Base-by-base conservation (phyloP, 2,113 vertebrate species). In the Sinocyclocheilus grahami region DNA sequence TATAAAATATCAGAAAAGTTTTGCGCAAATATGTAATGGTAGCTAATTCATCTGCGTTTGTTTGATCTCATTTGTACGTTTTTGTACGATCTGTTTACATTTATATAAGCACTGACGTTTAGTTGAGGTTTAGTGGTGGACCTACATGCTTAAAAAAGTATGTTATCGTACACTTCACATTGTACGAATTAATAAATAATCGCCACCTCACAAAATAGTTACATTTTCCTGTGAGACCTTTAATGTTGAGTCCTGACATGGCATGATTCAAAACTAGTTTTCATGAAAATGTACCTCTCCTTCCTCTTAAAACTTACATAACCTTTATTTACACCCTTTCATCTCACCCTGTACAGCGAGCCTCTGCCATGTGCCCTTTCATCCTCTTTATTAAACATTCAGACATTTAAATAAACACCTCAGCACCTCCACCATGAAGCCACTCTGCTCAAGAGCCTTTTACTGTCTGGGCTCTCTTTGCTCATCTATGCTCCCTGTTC, bases 351-450 rank as follows among this genome's bases (percentile, higher is more conserved):
- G 53, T 30, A 18, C 71, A 65, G 55, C 20, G 13, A 72, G 24
- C 18, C 46, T 46, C 33, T 84, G 33, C 30, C 82, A 72, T 62
- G 27, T 78, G 42, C 37, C 65, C 51, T 72, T 20, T 72, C 71
- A 84, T 63, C 60, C 30, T 65, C 85, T 78, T 24, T 83, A 85
- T 85, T 53, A 82, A 82, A 82, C 83, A 82, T 85, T 77, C 62
- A 87, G 9, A 65, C 88, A 83, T 42, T 85, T 39, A 89, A 85
- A 85, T 67, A 89, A 87, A 83, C 86, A 85, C 20, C 78, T 62
- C 69, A 69, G 42, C 53, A 69, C 51, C 81, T 87, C 46, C 65
- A 78, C 62, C 42, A 37, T 76, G 51, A 85, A 80, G 71, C 30
- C 84, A 65, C 85, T 87, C 51, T 30, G 20, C 30, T 69, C 78